phyloP scores from a whole-genome alignment of 2,113 vertebrate genomes.

The Grus americana region DNA sequence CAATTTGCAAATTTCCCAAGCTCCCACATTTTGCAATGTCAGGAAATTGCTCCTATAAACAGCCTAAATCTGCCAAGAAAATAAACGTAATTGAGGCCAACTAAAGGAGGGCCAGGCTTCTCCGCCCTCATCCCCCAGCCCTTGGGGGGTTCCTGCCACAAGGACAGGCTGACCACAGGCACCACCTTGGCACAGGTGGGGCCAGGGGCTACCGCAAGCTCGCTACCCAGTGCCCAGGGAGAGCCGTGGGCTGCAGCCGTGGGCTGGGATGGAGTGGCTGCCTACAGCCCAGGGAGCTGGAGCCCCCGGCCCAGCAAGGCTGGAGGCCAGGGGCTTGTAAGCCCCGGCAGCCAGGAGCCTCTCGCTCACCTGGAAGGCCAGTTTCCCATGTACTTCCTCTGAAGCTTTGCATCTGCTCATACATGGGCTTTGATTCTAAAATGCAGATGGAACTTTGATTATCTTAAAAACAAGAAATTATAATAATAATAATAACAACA shows the following conservation, averaged over 20 bases:
- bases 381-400: neutral
- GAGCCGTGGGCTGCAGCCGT: rapidly evolving
- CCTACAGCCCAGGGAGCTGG: neutral
- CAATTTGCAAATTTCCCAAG: conserved; percentile 9
- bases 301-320: rapidly evolving
- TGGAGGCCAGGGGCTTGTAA: neutral
- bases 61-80: conserved; percentile 5
- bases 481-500: no score
- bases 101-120: neutral
- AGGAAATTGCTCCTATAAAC: conserved; percentile 33
- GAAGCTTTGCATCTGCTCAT: neutral
- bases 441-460: neutral
- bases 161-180: neutral
- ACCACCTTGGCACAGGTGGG: neutral
- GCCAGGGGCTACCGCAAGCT: neutral
- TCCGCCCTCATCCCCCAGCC: neutral
- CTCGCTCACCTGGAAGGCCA: neutral
- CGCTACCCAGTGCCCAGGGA: neutral
- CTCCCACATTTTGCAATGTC: neutral
- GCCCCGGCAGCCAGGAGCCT: neutral
- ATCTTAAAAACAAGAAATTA: neutral
- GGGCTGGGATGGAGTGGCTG: neutral
- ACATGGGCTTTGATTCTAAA: neutral
- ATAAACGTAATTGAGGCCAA: neutral
- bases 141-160: neutral